Evolutionary conservation across 2,888 invertebrate species (phyloP).

Genomic region (Drepanosiphum platanoidis): DNA sequence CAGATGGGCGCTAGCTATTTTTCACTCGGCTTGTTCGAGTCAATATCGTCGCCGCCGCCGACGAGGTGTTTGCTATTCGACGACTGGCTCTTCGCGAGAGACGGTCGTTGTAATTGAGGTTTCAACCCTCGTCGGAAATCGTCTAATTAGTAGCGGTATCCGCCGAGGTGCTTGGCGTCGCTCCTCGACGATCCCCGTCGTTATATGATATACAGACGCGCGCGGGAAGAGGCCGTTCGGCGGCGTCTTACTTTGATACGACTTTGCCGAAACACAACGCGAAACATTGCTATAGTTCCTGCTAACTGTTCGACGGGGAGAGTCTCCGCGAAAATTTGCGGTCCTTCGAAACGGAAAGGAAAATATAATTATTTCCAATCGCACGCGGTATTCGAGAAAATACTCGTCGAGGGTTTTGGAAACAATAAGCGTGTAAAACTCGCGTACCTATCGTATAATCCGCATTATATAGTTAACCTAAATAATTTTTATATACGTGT

Average conservation of each 20-base stretch:
- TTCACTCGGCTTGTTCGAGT: neutral
- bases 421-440: conserved; percentile 25
- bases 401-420: neutral
- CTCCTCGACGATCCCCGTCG: no score
- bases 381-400: neutral
- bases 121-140: neutral
- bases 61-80: neutral
- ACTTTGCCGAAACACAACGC: neutral
- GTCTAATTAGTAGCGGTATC: neutral
- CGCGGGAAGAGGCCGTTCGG: neutral
- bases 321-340: neutral
- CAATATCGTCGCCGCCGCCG: neutral
- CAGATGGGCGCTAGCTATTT: neutral
- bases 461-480: neutral
- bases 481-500: neutral
- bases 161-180: neutral
- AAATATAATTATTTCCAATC: no score
- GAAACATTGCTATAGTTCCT: neutral
- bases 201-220: neutral
- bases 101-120: neutral
- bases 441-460: neutral
- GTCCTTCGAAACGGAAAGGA: conserved; percentile 13
- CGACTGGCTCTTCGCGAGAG: neutral
- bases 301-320: neutral
- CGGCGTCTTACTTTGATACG: neutral